These are phyloP conservation scores for Phenganax subtilis DNA, from an alignment of 92 coral and sea anemone genomes.

Conservation along the genomic window DNA sequence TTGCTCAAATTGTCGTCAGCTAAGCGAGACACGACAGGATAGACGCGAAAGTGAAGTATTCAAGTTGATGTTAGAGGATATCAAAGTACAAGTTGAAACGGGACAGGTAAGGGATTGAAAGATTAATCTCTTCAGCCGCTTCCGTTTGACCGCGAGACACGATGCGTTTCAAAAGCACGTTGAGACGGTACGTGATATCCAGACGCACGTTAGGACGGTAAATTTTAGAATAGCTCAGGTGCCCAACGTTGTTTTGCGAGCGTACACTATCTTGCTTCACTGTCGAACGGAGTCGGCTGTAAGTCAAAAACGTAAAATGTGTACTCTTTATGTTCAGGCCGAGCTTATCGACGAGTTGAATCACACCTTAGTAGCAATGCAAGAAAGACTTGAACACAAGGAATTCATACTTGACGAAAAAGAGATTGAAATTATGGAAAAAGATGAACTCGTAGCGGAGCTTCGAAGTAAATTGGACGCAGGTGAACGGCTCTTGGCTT, in stretches of 20 bases:
- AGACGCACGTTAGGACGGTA: no score
- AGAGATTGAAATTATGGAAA: conserved; percentile 68
- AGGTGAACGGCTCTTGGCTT: background rate
- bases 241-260: no score
- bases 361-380: conserved; percentile 54
- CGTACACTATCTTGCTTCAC: no score
- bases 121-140: no score
- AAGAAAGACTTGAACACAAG: conserved; percentile 78
- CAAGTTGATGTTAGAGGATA: conserved; percentile 35
- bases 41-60: conserved; percentile 27
- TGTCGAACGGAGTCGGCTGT: no score
- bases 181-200: no score
- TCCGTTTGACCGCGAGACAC: no score
- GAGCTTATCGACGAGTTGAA: conserved; percentile 57
- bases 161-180: no score
- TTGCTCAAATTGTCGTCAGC: background rate
- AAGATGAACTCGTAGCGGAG: background rate
- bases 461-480: background rate
- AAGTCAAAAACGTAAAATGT: background rate
- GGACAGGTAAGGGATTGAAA: conserved; percentile 5
- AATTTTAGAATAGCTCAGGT: no score
- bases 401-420: conserved; percentile 75
- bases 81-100: conserved; percentile 9
- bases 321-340: conserved; percentile 34
- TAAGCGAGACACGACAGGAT: background rate